These are phyloP conservation scores for Pyralis farinalis DNA, from an alignment of 2,888 invertebrate species.

Conservation along the genomic window DNA sequence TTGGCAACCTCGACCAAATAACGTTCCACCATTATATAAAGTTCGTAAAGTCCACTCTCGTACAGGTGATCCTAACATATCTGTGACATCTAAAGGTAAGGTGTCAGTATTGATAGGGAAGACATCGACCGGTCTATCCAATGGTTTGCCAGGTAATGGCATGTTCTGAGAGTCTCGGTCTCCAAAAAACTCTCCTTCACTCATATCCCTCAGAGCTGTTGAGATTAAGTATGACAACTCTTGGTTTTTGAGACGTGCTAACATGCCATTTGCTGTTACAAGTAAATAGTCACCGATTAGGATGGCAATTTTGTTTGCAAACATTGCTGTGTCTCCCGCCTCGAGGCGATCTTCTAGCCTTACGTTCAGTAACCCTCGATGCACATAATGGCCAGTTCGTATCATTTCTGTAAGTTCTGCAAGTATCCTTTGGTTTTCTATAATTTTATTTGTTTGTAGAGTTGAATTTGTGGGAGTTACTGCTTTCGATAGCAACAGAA, in stretches of 20 bases:
- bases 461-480: conserved; percentile 76
- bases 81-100: conserved; percentile 53
- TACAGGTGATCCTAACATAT: conserved; percentile 77
- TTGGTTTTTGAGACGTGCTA: conserved; percentile 85
- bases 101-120: conserved; percentile 57
- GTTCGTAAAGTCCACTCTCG: conserved; percentile 88
- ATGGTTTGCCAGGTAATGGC: conserved; percentile 84
- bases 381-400: conserved; percentile 91
- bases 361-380: conserved; percentile 82
- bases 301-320: conserved; percentile 94
- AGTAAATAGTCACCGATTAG: conserved; percentile 92
- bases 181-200: conserved; percentile 91
- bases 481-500: conserved; percentile 90
- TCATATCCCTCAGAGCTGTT: conserved; percentile 88
- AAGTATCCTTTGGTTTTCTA: conserved; percentile 71
- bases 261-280: conserved; percentile 89
- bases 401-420: conserved; percentile 93
- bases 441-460: conserved; percentile 78
- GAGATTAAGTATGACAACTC: conserved; percentile 91
- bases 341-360: conserved; percentile 67
- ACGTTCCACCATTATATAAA: conserved; percentile 84
- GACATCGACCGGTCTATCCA: conserved; percentile 32
- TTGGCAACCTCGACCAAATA: conserved; percentile 88
- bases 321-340: conserved; percentile 86
- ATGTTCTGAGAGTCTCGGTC: conserved; percentile 87